phyloP scores from a whole-genome alignment of 2,113 vertebrate species.

The Coturnix japonica region DNA sequence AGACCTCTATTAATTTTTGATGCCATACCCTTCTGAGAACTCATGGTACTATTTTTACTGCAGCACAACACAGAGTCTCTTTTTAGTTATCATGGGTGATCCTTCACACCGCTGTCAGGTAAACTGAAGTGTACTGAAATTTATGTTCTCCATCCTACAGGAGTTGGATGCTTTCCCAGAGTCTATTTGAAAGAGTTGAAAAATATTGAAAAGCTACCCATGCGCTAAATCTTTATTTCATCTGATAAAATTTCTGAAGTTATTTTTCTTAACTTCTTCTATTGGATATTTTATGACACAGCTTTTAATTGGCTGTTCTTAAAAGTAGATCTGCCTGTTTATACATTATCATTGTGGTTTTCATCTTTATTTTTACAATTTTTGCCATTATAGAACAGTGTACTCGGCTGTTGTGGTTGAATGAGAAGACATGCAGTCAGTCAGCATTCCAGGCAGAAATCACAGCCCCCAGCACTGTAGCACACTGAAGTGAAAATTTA shows the following conservation, averaged over 20 bases:
- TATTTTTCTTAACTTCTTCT: not conserved
- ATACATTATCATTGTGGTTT: not conserved
- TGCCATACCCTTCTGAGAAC: not conserved
- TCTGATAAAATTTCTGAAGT: not conserved
- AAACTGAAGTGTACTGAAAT: not conserved
- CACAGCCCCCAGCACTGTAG: not conserved
- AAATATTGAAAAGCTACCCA: not conserved
- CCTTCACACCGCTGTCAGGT: not conserved
- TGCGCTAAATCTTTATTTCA: not conserved
- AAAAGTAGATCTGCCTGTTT: not conserved
- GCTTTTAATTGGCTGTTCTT: not conserved
- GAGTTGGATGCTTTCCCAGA: not conserved
- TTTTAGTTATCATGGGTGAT: not conserved
- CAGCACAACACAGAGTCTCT: not conserved
- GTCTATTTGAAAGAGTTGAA: not conserved
- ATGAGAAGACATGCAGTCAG: not conserved
- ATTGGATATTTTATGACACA: not conserved
- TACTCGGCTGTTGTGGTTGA: not conserved
- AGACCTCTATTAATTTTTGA: not conserved
- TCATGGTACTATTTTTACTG: constrained; percentile 13
- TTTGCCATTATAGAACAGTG: not conserved
- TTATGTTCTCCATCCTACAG: not conserved
- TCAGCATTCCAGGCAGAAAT: not conserved
- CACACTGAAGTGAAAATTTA: not conserved
- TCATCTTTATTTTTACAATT: not conserved